These are phyloP conservation scores for Trileptium ribeirensis DNA, from an alignment of 2,888 invertebrate species.

Conservation along the genomic window DNA sequence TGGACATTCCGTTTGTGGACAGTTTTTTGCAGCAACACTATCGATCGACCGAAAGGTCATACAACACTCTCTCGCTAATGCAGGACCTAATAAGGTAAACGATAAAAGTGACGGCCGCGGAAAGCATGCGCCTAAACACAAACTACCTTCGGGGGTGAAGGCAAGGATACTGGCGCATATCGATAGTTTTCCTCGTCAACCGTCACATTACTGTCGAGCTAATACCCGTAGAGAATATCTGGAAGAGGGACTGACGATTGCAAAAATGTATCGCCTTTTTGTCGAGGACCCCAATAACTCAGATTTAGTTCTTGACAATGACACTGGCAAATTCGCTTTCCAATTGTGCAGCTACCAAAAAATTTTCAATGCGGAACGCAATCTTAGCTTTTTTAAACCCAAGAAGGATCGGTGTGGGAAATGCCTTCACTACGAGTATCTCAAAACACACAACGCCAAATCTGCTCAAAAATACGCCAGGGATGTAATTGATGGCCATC, in stretches of 20 bases:
- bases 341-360: not conserved
- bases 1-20: not conserved
- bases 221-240: constrained; percentile 1
- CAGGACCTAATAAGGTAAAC: not conserved
- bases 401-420: constrained; percentile 16
- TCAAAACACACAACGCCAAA: not conserved
- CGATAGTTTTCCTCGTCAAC: constrained; percentile 11
- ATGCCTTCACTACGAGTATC: not conserved
- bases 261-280: constrained; percentile 19
- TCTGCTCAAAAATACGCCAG: not conserved
- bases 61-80: not conserved
- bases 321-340: too few species aligned
- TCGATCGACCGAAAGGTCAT: not conserved
- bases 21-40: not conserved
- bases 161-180: constrained; percentile 3
- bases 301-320: not conserved
- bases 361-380: constrained; percentile 16
- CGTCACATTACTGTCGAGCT: constrained; percentile 12
- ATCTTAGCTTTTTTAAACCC: constrained; percentile 11
- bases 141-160: not conserved
- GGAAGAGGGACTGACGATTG: not conserved
- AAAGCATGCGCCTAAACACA: constrained; percentile 5
- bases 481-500: not conserved
- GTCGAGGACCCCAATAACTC: too few species aligned
- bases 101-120: not conserved